Evolutionary conservation across 2,797 vertebrate species (phyloP), one percentile per base, ranked within the genome.

Genomic region (Lacerta bilineata): DNA sequence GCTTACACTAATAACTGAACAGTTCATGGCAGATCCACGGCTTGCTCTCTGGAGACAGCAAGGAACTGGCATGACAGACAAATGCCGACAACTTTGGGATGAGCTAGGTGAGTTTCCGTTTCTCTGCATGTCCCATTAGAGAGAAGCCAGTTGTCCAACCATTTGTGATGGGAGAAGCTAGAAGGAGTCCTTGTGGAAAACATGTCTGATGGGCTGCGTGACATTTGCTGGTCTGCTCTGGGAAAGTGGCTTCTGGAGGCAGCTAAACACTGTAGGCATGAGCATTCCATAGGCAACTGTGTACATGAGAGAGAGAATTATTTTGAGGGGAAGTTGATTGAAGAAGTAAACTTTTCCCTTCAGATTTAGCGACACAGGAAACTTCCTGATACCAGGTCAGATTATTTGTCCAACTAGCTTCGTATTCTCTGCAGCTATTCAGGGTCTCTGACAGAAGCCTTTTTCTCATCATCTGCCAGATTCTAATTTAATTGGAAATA

Each of bases 1-100:
- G 99, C 97, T 99, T 94, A 99, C 98, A 0, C 90, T 99, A 91
- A 99, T 99, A 94, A 99, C 99, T 0, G 99, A 99, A 87, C 99
- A 99, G 96, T 99, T 99, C 89, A 99, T 99, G 99, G 99, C 98
- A 0, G 99, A 99, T 92, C 98, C 99, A 18, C 98, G 99, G 20
- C 97, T 99, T 92, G 98, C 98, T 29, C 97, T 99, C 88, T 99
- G 99, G 99, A 98, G 99, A 93, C 99, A 99, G 93, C 99, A 99
- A 95, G 99, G 99, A 84, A 99, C 99, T 0, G 98, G 98, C 95
- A 99, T 99, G 98, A 99, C 98, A 0, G 99, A 99, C 96, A 99
- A 99, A 95, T 99, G 98, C 92, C 96, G 99, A 91, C 98, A 99
- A 96, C 98, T 99, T 75, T 99, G 99, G 99, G 99, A 99, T 84